Evolutionary conservation across 2,888 invertebrate species (phyloP).

Genomic region (Argyra leucocephala): DNA sequence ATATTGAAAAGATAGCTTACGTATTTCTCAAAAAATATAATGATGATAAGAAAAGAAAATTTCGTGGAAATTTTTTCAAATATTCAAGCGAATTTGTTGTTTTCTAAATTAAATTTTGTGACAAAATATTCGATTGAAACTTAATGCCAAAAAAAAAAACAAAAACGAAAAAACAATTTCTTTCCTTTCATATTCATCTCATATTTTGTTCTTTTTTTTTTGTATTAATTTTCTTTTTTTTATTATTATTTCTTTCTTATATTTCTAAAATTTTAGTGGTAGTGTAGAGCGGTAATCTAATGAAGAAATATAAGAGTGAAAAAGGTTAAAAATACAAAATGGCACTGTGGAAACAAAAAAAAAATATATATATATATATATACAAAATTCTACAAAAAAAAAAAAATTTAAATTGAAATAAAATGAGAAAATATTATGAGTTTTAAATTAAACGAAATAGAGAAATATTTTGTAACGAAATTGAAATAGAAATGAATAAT

Average conservation of each 20-base stretch:
- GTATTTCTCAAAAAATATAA: too few relatives aligned
- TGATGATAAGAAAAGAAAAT: too few relatives aligned
- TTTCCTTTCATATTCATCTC: background rate
- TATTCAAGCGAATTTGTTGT: background rate
- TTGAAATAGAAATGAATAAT: too few relatives aligned
- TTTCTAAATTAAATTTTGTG: background rate
- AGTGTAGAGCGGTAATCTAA: background rate
- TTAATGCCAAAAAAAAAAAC: too few relatives aligned
- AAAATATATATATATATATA: too few relatives aligned
- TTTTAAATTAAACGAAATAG: background rate
- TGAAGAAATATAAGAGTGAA: background rate
- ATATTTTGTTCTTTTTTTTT: too few relatives aligned
- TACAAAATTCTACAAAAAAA: background rate
- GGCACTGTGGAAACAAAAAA: background rate
- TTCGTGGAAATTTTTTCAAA: too few relatives aligned
- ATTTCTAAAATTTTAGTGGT: background rate
- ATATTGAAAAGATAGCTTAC: too few relatives aligned
- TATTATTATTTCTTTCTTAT: background rate
- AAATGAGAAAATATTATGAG: slow-evolving; percentile 4
- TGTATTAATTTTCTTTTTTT: too few relatives aligned
- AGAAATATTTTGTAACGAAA: too few relatives aligned
- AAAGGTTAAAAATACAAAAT: background rate
- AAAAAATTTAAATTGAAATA: slow-evolving; percentile 3
- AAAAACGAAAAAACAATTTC: background rate
- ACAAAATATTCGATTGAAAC: background rate